Evolutionary conservation across 2,888 invertebrate species (phyloP).

Genomic region (Lacanobia wlatinum): DNA sequence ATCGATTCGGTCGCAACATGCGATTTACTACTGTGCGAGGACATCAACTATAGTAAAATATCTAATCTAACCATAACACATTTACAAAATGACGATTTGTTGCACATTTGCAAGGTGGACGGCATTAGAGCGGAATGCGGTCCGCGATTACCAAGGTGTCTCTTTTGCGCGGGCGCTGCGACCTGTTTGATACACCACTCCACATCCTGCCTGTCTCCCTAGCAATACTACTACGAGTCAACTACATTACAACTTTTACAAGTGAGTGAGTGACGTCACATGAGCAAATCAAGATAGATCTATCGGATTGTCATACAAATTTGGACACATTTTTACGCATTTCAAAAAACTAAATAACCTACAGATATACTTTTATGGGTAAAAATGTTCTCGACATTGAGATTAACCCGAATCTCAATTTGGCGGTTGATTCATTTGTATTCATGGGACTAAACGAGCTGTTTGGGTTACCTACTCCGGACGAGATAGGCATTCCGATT

Average conservation of each 20-base stretch:
- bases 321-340: not conserved
- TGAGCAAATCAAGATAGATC: slow-evolving; percentile 4
- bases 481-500: slow-evolving; percentile 20
- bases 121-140: slow-evolving; percentile 66
- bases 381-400: slow-evolving; percentile 1
- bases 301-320: slow-evolving; percentile 13
- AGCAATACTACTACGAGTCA: slow-evolving; percentile 35
- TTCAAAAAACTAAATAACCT: slow-evolving; percentile 5
- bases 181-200: slow-evolving; percentile 62
- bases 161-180: slow-evolving; percentile 55
- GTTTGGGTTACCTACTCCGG: slow-evolving; percentile 26
- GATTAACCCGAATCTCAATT: slow-evolving; percentile 36
- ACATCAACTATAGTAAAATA: slow-evolving; percentile 9
- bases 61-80: slow-evolving; percentile 1
- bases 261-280: slow-evolving; percentile 8
- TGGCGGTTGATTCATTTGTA: slow-evolving; percentile 40
- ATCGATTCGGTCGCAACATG: not conserved
- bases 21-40: not conserved
- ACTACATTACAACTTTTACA: slow-evolving; percentile 26
- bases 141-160: slow-evolving; percentile 66
- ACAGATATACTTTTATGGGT: slow-evolving; percentile 5
- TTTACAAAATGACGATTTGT: slow-evolving; percentile 42
- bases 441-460: slow-evolving; percentile 25
- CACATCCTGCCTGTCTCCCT: slow-evolving; percentile 62
- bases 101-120: slow-evolving; percentile 47